Evolutionary conservation across 1,140 invertebrate species (phyloP).

Genomic region (Ephestia elutella): DNA sequence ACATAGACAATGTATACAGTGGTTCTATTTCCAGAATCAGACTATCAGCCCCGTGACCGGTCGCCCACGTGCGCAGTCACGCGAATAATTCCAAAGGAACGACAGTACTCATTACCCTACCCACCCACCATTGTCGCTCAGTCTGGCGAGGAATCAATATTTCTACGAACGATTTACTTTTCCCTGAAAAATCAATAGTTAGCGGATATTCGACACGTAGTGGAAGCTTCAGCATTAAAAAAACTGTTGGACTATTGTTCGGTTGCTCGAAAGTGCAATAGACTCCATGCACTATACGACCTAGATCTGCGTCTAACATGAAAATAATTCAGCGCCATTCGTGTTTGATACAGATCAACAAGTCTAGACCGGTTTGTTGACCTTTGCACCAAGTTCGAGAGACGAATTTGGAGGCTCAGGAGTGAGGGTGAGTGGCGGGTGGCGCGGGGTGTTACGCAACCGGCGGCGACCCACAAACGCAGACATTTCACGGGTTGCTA

Average conservation of each 20-base stretch:
- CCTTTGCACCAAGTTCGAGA: slow-evolving; percentile 20
- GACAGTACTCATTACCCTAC: not conserved
- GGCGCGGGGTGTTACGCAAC: slow-evolving; percentile 28
- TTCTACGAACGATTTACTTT: slow-evolving; percentile 10
- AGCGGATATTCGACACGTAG: not conserved
- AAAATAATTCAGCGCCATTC: not conserved
- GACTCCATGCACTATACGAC: not conserved
- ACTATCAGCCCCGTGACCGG: not conserved
- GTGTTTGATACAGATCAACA: slow-evolving; percentile 15
- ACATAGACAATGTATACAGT: too few species aligned
- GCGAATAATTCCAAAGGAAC: not conserved
- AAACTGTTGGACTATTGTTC: not conserved
- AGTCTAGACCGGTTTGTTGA: slow-evolving; percentile 39
- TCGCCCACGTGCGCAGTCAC: slow-evolving; percentile 6
- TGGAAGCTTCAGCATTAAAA: not conserved
- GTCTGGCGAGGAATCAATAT: slow-evolving; percentile 14
- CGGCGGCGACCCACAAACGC: slow-evolving; percentile 31
- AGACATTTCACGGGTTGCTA: slow-evolving; percentile 44
- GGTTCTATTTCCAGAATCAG: not conserved
- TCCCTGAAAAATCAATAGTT: slow-evolving; percentile 15
- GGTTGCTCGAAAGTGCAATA: not conserved
- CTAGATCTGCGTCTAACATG: not conserved
- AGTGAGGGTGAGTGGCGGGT: slow-evolving; percentile 17
- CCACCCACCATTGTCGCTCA: not conserved
- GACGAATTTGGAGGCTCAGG: slow-evolving; percentile 17